Percentiles rank a stretch among this genome's conserved stretches.
These are phyloP conservation scores for Anabacerthia variegaticeps DNA, from an alignment of 2,797 vertebrate species.

Conservation along the genomic window DNA sequence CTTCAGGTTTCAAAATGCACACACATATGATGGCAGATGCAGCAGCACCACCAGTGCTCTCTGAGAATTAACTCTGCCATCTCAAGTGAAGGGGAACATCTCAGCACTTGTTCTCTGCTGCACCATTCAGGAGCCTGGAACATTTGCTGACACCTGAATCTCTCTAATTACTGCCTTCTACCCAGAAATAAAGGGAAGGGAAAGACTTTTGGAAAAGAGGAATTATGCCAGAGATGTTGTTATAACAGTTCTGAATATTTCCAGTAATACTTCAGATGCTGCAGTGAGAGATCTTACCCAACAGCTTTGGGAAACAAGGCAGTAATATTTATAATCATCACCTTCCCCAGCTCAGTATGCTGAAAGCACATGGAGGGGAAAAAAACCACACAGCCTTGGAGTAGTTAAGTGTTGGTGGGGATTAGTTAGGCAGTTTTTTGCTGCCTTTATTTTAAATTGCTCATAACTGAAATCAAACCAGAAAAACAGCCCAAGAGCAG, in stretches of 20 bases:
- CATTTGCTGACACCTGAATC: neutral
- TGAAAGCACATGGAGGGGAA: neutral
- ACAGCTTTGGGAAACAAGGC: conserved; percentile 35
- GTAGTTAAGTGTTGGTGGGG: neutral
- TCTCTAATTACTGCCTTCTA: neutral
- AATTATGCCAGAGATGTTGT: conserved; percentile 9
- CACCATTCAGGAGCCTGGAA: neutral
- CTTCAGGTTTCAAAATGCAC: neutral
- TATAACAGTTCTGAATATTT: conserved; percentile 31
- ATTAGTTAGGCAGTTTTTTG: neutral
- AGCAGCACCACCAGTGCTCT: neutral
- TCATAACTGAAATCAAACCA: neutral
- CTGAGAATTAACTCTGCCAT: neutral
- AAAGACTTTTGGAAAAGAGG: conserved; percentile 14
- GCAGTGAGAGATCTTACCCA: neutral
- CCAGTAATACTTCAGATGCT: conserved; percentile 39
- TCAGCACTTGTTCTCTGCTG: neutral
- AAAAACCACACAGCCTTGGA: neutral
- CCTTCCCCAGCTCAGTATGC: conserved; percentile 14
- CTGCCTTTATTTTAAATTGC: neutral
- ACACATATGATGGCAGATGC: neutral
- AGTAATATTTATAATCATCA: conserved; percentile 6
- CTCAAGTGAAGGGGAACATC: neutral
- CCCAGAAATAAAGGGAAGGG: neutral
- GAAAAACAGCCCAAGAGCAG: neutral